phyloP scores from a whole-genome alignment of 2,113 vertebrate genomes.

The Lepidothrix coronata region DNA sequence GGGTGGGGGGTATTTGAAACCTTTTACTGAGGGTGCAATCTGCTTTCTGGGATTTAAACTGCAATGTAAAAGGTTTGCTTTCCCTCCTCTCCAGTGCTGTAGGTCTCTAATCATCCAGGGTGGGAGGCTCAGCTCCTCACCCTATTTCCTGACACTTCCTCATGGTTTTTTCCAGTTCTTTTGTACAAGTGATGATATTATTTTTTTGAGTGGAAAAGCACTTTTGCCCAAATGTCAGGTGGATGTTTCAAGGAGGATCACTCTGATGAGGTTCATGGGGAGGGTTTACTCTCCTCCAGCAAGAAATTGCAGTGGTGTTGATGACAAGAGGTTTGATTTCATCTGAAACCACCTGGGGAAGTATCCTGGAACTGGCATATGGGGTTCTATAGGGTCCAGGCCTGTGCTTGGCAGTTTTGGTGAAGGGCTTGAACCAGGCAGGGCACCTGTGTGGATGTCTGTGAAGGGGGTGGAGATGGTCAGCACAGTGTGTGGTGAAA shows the following conservation, averaged over 20 bases:
- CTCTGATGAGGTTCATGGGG: neutral
- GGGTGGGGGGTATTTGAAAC: neutral
- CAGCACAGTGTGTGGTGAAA: neutral
- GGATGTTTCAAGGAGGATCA: neutral
- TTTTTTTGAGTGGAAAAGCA: neutral
- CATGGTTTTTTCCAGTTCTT: neutral
- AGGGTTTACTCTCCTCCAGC: neutral
- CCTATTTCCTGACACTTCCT: neutral
- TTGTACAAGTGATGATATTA: fast-evolving
- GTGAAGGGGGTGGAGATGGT: neutral
- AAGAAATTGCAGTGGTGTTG: neutral
- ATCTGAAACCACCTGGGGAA: neutral
- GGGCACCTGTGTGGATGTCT: neutral
- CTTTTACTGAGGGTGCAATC: neutral
- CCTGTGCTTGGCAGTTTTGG: neutral
- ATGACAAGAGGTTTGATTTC: neutral
- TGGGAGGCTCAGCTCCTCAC: neutral
- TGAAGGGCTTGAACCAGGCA: neutral
- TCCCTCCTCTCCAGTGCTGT: neutral
- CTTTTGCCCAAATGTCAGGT: neutral
- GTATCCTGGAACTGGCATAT: neutral
- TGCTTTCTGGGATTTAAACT: neutral
- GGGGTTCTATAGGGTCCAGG: neutral
- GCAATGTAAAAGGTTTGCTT: neutral
- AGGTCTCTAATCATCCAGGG: neutral